Base-by-base conservation (phyloP, 2,113 vertebrate species). In the Clinocottus analis region DNA sequence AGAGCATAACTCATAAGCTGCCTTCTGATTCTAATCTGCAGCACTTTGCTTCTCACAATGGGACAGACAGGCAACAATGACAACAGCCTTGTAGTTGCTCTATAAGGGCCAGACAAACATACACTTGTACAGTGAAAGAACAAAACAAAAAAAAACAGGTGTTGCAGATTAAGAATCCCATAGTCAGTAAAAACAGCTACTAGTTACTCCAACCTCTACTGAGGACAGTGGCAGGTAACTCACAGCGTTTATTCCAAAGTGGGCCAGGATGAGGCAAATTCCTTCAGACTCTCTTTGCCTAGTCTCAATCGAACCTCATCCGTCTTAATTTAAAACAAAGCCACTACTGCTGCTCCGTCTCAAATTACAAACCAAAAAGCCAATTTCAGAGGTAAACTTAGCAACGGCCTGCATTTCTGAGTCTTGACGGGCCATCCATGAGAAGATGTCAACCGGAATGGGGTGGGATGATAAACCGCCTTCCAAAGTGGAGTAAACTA, bases 1-100 rank as follows among this genome's bases (percentile, higher is more conserved):
- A 76, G 82, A 90, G 90, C 91, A 93, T 90, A 93, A 92, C 91
- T 92, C 92, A 92, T 91, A 93, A 94, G 67, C 87, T 72, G 85
- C 87, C 85, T 87, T 90, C 93, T 91, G 91, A 90, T 90, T 90
- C 84, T 87, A 91, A 93, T 92, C 87, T 90, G 86, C 67, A 9
- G 83, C 82, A 77, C 88, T 90, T 83, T 75, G 84, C 80, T 53
- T 35, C 67, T 66, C 74, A 88, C 89, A 85, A 84, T 58, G 77
- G 78, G 51, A 85, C 85, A 68, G 77, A 31, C 75, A 64, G 89
- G 95, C 64, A 89, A 91, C 93, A 92, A 92, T 93, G 94, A 95
- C 95, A 95, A 94, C 90, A 94, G 82, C 78, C 51, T 39, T 81
- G 80, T 70, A 39, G 74, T 68, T 16, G 31, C 69, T 86, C 80